These are phyloP conservation scores for Regulus satrapa DNA, from an alignment of 2,113 vertebrate species.

Conservation along the genomic window DNA sequence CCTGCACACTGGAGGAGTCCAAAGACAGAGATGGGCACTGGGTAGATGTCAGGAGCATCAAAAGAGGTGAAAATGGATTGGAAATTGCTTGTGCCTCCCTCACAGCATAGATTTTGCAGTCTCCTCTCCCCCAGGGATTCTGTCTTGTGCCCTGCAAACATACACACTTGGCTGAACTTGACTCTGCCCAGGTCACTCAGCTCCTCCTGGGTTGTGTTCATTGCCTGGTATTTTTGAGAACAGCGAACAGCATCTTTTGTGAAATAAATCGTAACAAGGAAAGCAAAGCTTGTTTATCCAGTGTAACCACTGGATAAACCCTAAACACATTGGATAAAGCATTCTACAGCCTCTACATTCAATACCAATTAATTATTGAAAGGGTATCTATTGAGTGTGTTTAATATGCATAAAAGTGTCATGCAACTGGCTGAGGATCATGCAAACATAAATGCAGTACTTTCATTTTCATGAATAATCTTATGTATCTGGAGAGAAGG, in stretches of 20 bases:
- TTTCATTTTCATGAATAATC: conserved; percentile 27
- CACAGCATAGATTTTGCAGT: not conserved
- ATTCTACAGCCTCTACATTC: not conserved
- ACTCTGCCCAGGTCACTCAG: not conserved
- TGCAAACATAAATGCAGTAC: conserved; percentile 10
- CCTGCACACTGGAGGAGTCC: not conserved
- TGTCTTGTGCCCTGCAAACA: not conserved
- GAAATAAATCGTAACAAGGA: not conserved
- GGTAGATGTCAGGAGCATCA: not conserved
- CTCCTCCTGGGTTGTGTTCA: not conserved
- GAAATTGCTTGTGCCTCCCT: not conserved
- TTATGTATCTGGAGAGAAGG: not conserved
- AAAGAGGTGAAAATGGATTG: not conserved
- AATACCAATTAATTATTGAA: conserved; percentile 61
- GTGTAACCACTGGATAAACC: not conserved
- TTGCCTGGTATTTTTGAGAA: not conserved
- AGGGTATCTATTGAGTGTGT: not conserved
- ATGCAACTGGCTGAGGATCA: not conserved
- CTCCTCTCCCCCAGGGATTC: not conserved
- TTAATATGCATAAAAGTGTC: conserved; percentile 54
- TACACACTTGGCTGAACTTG: not conserved
- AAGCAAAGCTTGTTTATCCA: not conserved
- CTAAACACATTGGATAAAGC: not conserved
- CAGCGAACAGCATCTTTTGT: not conserved
- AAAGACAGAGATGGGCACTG: not conserved